phyloP scores from a whole-genome alignment of 2,113 vertebrate genomes.

The Ceyx margarethae region DNA sequence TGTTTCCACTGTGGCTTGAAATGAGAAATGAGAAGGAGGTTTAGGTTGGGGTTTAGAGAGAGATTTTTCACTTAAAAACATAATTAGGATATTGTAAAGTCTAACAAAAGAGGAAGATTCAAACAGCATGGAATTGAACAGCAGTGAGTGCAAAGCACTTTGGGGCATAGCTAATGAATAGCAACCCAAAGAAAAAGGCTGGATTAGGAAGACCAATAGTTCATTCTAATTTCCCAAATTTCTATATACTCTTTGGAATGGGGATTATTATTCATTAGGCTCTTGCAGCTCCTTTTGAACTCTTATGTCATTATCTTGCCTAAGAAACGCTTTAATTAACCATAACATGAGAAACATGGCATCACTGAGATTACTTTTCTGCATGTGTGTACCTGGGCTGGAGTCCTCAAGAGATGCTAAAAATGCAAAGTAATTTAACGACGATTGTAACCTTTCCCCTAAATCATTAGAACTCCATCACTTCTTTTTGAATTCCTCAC shows the following conservation, averaged over 20 bases:
- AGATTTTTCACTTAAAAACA: constrained; percentile 31
- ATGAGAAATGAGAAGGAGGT: constrained; percentile 11
- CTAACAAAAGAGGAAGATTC: constrained; percentile 45
- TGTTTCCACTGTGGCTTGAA: constrained; percentile 27
- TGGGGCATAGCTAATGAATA: background rate
- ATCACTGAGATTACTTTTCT: background rate
- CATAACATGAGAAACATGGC: background rate
- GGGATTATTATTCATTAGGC: constrained; percentile 9
- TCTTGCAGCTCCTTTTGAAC: constrained; percentile 13
- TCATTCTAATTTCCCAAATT: constrained; percentile 31
- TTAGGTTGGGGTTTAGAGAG: constrained; percentile 21
- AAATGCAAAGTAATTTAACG: background rate
- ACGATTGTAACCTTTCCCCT: background rate
- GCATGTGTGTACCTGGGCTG: background rate
- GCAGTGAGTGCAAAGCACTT: constrained; percentile 8
- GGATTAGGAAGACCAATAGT: constrained; percentile 17
- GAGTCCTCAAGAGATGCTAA: background rate
- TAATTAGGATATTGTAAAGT: constrained; percentile 44
- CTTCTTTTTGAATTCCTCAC: background rate
- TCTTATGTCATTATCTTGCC: background rate
- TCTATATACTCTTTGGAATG: background rate
- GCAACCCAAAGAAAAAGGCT: background rate
- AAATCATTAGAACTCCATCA: background rate
- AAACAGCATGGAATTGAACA: background rate
- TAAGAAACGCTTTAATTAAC: constrained; percentile 12